A percentile compares a stretch with the other conserved stretches of the same genome.
Evolutionary conservation across 2,888 invertebrate genomes (phyloP).

Genomic region (Thereva nobilitata): DNA sequence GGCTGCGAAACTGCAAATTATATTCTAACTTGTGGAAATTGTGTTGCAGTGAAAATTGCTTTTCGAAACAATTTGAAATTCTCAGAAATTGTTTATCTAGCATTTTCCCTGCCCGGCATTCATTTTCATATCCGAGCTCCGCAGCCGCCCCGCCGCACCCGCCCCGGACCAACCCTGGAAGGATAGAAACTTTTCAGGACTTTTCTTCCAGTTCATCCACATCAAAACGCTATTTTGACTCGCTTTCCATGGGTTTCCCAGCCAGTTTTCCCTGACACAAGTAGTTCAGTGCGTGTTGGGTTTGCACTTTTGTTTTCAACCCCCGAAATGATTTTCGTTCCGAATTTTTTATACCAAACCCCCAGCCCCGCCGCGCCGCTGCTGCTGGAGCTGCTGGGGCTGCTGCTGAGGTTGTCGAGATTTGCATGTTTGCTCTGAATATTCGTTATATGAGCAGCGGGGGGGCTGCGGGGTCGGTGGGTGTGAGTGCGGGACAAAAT

Average conservation of each 20-base stretch:
- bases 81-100: constrained; percentile 20
- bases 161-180: neutral
- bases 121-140: neutral
- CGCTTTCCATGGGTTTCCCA: neutral
- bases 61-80: constrained; percentile 25
- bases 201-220: neutral
- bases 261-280: neutral
- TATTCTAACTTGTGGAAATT: constrained; percentile 11
- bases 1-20: constrained; percentile 1
- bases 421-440: constrained; percentile 1
- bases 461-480: neutral
- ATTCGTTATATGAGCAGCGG: neutral
- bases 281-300: neutral
- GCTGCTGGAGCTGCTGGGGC: neutral
- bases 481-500: neutral
- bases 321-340: constrained; percentile 1
- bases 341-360: neutral
- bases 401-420: neutral
- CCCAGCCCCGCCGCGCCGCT: neutral
- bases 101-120: constrained; percentile 1
- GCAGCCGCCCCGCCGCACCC: neutral
- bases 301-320: constrained; percentile 7
- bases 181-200: neutral
- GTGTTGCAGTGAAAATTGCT: constrained; percentile 23
- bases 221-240: neutral